phyloP scores from a whole-genome alignment of 2,113 vertebrate species.

The Polypterus bichir region DNA sequence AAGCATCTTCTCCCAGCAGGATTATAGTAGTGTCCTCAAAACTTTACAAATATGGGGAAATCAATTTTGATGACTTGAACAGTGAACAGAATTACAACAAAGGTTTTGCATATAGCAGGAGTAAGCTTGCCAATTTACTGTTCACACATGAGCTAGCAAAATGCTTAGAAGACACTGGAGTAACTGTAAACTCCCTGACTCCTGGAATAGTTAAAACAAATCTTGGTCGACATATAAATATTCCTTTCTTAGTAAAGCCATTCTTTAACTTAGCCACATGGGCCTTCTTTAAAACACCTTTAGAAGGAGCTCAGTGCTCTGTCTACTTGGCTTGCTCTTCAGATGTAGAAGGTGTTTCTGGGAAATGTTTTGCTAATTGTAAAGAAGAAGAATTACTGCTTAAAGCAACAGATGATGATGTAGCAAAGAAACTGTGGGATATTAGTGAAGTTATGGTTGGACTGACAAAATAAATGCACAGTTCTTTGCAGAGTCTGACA shows the following conservation, averaged over 20 bases:
- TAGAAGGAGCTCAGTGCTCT: conserved; percentile 82
- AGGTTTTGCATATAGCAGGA: conserved; percentile 80
- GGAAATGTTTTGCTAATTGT: conserved; percentile 84
- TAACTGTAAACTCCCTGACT: conserved; percentile 75
- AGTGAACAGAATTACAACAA: conserved; percentile 75
- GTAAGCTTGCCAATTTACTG: conserved; percentile 85
- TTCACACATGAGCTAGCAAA: conserved; percentile 71
- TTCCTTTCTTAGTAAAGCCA: conserved; percentile 72
- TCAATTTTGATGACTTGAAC: conserved; percentile 89
- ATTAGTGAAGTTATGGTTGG: conserved; percentile 84
- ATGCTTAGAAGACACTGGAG: conserved; percentile 62
- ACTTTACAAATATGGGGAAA: conserved; percentile 83
- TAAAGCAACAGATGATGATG: conserved; percentile 67
- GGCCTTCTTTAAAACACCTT: conserved; percentile 76
- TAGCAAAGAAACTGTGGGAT: conserved; percentile 79
- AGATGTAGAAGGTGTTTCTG: conserved; percentile 70
- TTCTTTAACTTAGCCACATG: conserved; percentile 68
- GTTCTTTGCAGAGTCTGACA: not conserved
- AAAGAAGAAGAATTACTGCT: conserved; percentile 71
- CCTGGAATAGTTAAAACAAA: conserved; percentile 83
- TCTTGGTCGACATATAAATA: conserved; percentile 71
- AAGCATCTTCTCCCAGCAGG: conserved; percentile 75
- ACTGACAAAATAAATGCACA: conserved; percentile 50
- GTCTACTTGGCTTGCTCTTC: conserved; percentile 78
- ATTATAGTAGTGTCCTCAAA: conserved; percentile 85